Evolutionary conservation across 2,797 vertebrate genomes (phyloP).

Genomic region (Varecia variegata): DNA sequence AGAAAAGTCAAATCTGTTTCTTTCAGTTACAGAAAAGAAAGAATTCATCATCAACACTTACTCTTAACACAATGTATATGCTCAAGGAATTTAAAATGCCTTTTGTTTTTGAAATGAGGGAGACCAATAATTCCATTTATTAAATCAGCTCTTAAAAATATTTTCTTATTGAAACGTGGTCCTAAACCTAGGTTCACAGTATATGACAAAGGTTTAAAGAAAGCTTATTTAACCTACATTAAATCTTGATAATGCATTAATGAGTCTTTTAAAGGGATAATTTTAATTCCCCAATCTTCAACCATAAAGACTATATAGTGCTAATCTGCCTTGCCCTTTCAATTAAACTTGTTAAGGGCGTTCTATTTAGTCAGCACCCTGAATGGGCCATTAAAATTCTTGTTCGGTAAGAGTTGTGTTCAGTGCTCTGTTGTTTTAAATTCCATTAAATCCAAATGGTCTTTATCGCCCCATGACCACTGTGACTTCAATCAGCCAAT

Average conservation of each 20-base stretch:
- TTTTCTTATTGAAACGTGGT: constrained; percentile 71
- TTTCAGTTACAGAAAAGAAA: constrained; percentile 64
- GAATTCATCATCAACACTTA: constrained; percentile 36
- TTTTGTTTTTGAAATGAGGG: constrained; percentile 53
- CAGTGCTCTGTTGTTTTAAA: constrained; percentile 87
- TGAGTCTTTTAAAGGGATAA: constrained; percentile 88
- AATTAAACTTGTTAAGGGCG: constrained; percentile 86
- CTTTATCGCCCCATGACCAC: constrained; percentile 89
- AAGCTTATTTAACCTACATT: constrained; percentile 86
- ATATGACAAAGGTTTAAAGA: constrained; percentile 77
- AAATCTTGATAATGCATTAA: constrained; percentile 89
- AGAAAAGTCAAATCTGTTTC: constrained; percentile 67
- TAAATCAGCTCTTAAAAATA: constrained; percentile 67
- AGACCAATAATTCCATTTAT: constrained; percentile 59
- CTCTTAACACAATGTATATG: constrained; percentile 44
- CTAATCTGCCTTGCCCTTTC: constrained; percentile 89
- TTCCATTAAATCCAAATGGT: constrained; percentile 91
- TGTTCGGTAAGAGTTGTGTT: constrained; percentile 86
- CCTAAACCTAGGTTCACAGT: constrained; percentile 70
- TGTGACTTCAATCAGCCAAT: constrained; percentile 90
- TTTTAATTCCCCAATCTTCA: constrained; percentile 87
- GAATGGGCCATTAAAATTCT: constrained; percentile 89
- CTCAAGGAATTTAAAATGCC: constrained; percentile 69
- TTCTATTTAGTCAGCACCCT: constrained; percentile 88
- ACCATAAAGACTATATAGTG: constrained; percentile 85